phyloP scores from a whole-genome alignment of 2,888 invertebrate species.

The Patella pellucida region DNA sequence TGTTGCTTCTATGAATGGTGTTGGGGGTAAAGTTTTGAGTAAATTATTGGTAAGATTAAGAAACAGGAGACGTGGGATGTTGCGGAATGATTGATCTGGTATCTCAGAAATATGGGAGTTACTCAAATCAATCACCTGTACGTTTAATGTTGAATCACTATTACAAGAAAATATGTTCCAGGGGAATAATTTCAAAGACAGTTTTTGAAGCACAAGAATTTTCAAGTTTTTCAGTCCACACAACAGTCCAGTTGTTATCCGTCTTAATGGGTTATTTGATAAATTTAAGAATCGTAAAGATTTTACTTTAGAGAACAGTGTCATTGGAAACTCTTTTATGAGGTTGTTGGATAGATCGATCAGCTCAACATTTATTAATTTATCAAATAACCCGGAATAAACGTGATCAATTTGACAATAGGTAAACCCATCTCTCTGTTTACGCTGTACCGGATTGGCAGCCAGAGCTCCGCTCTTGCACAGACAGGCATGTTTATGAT shows the following conservation, averaged over 20 bases:
- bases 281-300: not conserved
- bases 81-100: slow-evolving; percentile 16
- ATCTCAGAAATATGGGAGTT: slow-evolving; percentile 13
- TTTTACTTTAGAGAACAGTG: not conserved
- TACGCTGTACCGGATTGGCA: not conserved
- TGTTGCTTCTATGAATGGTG: slow-evolving; percentile 19
- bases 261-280: slow-evolving; percentile 2
- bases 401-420: not conserved
- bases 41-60: slow-evolving; percentile 24
- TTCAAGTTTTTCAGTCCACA: not conserved
- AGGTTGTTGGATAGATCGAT: not conserved
- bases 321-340: not conserved
- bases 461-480: not conserved
- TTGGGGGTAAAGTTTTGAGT: slow-evolving; percentile 16
- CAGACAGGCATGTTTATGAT: not conserved
- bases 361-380: not conserved
- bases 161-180: not conserved
- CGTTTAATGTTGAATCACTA: not conserved
- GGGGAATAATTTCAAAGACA: not conserved
- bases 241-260: not conserved
- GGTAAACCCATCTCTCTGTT: not conserved
- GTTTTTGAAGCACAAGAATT: not conserved
- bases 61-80: slow-evolving; percentile 17
- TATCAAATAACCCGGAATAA: not conserved
- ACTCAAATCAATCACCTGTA: slow-evolving; percentile 20